Evolutionary conservation across 2,113 vertebrate genomes (phyloP), one percentile per base, ranked within the genome.

Genomic region (Grallaria varia): DNA sequence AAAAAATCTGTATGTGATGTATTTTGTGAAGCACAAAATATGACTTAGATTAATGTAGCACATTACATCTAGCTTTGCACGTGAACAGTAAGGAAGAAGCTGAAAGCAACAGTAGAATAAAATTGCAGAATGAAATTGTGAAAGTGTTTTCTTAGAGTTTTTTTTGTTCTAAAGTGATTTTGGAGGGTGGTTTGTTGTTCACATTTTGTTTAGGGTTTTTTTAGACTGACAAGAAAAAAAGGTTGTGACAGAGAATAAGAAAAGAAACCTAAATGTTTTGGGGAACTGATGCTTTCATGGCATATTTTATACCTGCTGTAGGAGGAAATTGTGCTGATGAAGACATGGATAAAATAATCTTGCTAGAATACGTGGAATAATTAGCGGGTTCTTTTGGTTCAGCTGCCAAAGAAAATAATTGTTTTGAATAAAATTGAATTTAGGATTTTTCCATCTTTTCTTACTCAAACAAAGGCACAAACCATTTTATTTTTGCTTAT

Each of bases 381-480:
- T 94, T 82, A 95, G n/a, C 0, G 3, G 53, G 28, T 88, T 93
- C 75, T 88, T 94, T 88, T 74, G 55, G 28, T 93, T 93, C 40
- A 85, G n/a, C 67, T 95, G 76, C 94, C 67, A 74, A 85, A 73
- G 82, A 90, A 94, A 94, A 83, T 60, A 83, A 83, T 86, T 92
- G 55, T 77, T 97, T 87, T 77, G 40, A 82, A 83, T 76, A 62
- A 84, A 93, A 85, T 12, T 53, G 28, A 93, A 55, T 88, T 83
- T 76, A 79, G 45, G 4, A 82, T 91, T 96, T 95, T 94, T 90
- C 76, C 31, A 15, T 95, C 40, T 78, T 84, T 93, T 75, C 39
- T 52, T 91, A 49, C 52, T 89, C 66, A 86, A 87, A 78, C 73
- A 95, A 88, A 92, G 76, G 63, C 67, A 53, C 71, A 90, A 80